phyloP scores from a whole-genome alignment of 2,113 vertebrate species.

The Melanotaenia duboulayi region DNA sequence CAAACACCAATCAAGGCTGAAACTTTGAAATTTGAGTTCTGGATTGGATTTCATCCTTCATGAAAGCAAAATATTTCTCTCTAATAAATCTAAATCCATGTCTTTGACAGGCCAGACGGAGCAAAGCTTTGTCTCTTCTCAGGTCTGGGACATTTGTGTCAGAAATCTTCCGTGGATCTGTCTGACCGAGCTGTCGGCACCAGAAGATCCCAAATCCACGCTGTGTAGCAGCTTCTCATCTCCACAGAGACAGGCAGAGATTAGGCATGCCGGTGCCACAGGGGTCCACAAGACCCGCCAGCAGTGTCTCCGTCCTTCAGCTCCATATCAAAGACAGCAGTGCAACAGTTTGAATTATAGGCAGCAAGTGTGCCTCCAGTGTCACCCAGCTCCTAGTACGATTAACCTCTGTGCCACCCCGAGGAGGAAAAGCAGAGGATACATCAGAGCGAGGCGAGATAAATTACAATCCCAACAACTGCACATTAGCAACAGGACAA shows the following conservation, averaged over 20 bases:
- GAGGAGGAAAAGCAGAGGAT: constrained; percentile 23
- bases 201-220: constrained; percentile 46
- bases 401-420: constrained; percentile 47
- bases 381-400: constrained; percentile 35
- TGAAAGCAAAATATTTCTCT: constrained; percentile 53
- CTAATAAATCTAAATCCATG: constrained; percentile 45
- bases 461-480: constrained; percentile 57
- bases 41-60: constrained; percentile 46
- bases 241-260: constrained; percentile 53
- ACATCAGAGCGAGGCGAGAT: constrained; percentile 16
- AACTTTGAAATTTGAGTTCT: constrained; percentile 39
- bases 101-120: constrained; percentile 28
- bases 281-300: constrained; percentile 26
- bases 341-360: constrained; percentile 64
- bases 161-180: background rate
- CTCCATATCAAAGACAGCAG: constrained; percentile 56
- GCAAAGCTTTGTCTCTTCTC: constrained; percentile 21
- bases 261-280: constrained; percentile 50
- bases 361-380: constrained; percentile 53
- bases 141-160: constrained; percentile 17
- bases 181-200: constrained; percentile 46
- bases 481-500: constrained; percentile 30
- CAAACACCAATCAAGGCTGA: background rate
- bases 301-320: constrained; percentile 41
- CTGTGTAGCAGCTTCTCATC: constrained; percentile 47